Evolutionary conservation across 2,113 vertebrate genomes (phyloP), one percentile per base, ranked within the genome.

Genomic region (Plecturocebus donacophilus): DNA sequence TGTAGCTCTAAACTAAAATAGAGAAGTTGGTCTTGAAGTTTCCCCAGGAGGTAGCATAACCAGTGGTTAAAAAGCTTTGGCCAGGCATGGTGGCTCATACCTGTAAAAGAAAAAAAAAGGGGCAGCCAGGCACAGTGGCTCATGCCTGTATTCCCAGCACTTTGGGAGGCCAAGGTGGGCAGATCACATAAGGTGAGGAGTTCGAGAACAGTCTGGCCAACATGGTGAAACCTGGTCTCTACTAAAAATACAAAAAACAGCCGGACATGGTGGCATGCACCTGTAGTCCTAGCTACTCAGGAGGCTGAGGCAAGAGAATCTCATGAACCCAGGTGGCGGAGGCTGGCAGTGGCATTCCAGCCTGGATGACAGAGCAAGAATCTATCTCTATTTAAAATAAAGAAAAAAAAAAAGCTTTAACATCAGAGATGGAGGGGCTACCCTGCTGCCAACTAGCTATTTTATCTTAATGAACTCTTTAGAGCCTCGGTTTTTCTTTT

Each of bases 21-120:
- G 73, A 94, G 58, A 95, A 96, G 58, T 58, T 92, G 23, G 45
- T 87, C 64, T 90, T 56, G 45, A 90, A 87, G 80, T 16, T 70
- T 64, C 49, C 52, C 76, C 56, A 21, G 20, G 81, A 94, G 58
- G 45, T 23, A 87, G 32, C 79, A 32, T 47, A 73, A 38, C 32
- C 40, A 30, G 45, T 76, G 38, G 27, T 54, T 79, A 23, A 83
- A 92, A 61, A 94, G 30, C 61, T 80, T 70, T 84, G 56, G 66
- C 66, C 32, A 3, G 66, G 32, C 7, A 32, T 14, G 0, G 6
- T 68, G 32, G 32, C 66, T 68, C 66, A n/a, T 6, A 1, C 66
- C 32, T 68, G 32, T 68, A 68, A n/a, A 52, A 52, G 52, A 52
- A 17, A 52, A 52, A 52, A 52, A 17, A 52, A 52, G 52, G 52